A percentile compares a stretch with the other conserved stretches of the same genome.
Evolutionary conservation across 2,888 invertebrate genomes (phyloP).

Genomic region (Sinohyriopsis cumingii): DNA sequence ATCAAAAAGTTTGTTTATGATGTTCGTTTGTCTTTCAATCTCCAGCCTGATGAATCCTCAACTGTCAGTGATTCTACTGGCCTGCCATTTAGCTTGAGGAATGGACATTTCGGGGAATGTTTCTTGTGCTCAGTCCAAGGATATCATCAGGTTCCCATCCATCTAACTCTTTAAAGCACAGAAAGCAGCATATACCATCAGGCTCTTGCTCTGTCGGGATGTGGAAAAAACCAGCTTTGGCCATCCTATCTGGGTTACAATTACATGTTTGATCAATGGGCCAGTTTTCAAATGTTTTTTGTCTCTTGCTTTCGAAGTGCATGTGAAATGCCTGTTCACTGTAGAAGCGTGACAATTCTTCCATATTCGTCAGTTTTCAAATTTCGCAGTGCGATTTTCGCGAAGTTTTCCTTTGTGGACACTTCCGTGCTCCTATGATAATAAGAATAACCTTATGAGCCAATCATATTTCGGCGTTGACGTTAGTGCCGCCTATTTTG

Average conservation of each 20-base stretch:
- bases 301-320: slow-evolving; percentile 73
- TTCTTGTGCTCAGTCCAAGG: slow-evolving; percentile 78
- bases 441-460: no score
- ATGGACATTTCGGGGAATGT: slow-evolving; percentile 82
- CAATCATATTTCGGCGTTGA: no score
- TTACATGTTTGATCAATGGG: slow-evolving; percentile 78
- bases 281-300: slow-evolving; percentile 83
- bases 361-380: neutral
- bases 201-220: slow-evolving; percentile 80
- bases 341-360: slow-evolving; percentile 11
- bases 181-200: slow-evolving; percentile 86
- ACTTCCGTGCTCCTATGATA: no score
- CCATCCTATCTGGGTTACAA: slow-evolving; percentile 85
- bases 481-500: no score
- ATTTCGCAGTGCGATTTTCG: no score
- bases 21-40: slow-evolving; percentile 45
- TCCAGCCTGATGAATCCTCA: slow-evolving; percentile 53
- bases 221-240: slow-evolving; percentile 88
- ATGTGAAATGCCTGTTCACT: slow-evolving; percentile 30
- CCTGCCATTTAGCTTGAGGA: slow-evolving; percentile 78
- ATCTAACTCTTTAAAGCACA: slow-evolving; percentile 87
- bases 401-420: no score
- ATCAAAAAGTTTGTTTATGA: slow-evolving; percentile 23
- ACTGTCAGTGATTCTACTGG: slow-evolving; percentile 78
- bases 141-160: slow-evolving; percentile 85